phyloP scores from a whole-genome alignment of 2,797 vertebrate genomes.

The Dipus sagitta region DNA sequence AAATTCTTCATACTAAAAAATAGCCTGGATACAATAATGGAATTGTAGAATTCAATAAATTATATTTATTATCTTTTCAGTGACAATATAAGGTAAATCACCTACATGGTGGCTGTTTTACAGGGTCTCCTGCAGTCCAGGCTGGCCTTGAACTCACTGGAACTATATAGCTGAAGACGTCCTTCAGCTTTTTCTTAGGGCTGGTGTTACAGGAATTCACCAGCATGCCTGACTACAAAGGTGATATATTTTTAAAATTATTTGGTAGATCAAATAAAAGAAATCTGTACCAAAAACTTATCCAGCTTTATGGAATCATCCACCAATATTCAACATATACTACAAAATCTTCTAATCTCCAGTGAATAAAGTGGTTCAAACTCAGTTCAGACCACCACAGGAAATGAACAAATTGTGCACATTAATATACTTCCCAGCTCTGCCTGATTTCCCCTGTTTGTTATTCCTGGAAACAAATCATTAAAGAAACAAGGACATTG shows the following conservation, averaged over 20 bases:
- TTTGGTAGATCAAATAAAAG: not conserved
- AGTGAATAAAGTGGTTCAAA: not conserved
- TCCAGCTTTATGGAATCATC: not conserved
- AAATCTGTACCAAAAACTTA: slow-evolving; percentile 3
- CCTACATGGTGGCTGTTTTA: not conserved
- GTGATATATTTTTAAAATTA: not conserved
- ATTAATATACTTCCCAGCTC: not conserved
- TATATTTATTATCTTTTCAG: not conserved
- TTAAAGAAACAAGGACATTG: slow-evolving; percentile 22
- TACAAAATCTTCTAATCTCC: not conserved
- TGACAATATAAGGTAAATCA: slow-evolving; percentile 21
- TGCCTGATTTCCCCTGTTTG: not conserved
- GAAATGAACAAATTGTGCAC: not conserved
- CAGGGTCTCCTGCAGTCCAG: not conserved
- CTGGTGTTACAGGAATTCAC: not conserved
- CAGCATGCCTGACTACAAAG: not conserved
- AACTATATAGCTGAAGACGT: not conserved
- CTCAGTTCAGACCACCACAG: not conserved
- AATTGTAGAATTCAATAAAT: slow-evolving; percentile 35
- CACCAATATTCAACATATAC: not conserved
- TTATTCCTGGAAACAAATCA: not conserved
- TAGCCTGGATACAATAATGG: not conserved
- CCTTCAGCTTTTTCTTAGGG: not conserved
- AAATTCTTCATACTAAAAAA: not conserved
- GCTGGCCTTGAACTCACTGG: not conserved